These are phyloP conservation scores for Henricia sp. DNA, from an alignment of 53 echinoderm and acorn worm genomes.

Conservation along the genomic window DNA sequence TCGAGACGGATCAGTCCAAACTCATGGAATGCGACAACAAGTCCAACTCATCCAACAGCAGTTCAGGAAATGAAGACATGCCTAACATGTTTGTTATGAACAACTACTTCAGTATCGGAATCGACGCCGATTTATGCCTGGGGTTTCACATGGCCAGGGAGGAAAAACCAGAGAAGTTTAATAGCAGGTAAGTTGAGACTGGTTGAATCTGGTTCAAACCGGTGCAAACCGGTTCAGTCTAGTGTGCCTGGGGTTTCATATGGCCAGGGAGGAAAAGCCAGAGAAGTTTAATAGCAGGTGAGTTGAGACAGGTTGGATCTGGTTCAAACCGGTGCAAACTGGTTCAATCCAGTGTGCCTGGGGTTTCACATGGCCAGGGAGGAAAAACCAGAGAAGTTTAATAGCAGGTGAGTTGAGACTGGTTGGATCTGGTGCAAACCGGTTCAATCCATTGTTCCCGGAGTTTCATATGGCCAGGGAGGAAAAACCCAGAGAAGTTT, in stretches of 20 bases:
- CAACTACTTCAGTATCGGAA: slow-evolving; percentile 97
- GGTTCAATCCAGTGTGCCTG: too few species aligned
- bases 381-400: too few species aligned
- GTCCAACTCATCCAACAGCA: slow-evolving; percentile 99
- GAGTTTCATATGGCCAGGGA: too few species aligned
- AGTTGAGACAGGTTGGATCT: too few species aligned
- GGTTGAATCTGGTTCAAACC: not conserved
- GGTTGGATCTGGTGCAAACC: not conserved
- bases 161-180: slow-evolving; percentile 99
- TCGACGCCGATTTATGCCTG: slow-evolving; percentile 96
- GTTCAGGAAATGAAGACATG: slow-evolving; percentile 98
- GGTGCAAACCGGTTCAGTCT: too few species aligned
- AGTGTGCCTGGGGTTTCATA: too few species aligned
- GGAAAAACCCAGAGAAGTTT: too few species aligned
- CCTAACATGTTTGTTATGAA: slow-evolving; percentile 99
- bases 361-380: too few species aligned
- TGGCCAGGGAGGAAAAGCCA: too few species aligned
- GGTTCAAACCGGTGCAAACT: slow-evolving; percentile 4
- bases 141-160: slow-evolving; percentile 95
- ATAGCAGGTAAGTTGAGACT: slow-evolving; percentile 78
- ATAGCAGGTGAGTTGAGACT: too few species aligned
- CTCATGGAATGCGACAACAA: slow-evolving; percentile 93
- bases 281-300: too few species aligned
- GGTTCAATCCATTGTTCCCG: not conserved
- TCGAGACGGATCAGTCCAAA: slow-evolving; percentile 88